A percentile compares a stretch with the other conserved stretches of the same genome.
These are phyloP conservation scores for Triops longicaudatus DNA, from an alignment of 1,140 invertebrate species.

Conservation along the genomic window DNA sequence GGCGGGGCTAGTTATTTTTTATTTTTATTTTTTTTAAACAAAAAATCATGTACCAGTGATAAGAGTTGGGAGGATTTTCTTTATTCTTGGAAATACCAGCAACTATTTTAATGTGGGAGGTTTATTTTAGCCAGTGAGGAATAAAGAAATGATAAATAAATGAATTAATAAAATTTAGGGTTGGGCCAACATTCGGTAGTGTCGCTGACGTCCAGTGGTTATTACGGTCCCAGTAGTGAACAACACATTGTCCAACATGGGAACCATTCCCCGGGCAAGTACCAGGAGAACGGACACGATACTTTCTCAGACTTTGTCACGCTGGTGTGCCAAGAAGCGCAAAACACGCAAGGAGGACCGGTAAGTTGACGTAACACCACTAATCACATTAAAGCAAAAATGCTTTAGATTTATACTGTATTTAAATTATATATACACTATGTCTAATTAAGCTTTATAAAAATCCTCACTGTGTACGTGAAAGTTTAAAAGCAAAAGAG, in stretches of 20 bases:
- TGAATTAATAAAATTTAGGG: constrained; percentile 37
- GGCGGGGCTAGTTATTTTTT: background rate
- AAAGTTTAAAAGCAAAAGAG: too few species aligned
- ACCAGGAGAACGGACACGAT: constrained; percentile 76
- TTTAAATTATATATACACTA: too few species aligned
- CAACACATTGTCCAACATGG: constrained; percentile 25
- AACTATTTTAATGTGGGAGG: background rate
- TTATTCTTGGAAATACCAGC: background rate
- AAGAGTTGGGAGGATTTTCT: background rate
- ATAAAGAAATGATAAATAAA: background rate
- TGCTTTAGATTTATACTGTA: too few species aligned
- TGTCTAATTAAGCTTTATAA: too few species aligned
- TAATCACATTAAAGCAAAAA: too few species aligned
- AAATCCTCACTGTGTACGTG: too few species aligned
- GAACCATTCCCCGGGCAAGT: constrained; percentile 55
- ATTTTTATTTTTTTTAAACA: background rate
- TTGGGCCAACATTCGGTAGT: constrained; percentile 54
- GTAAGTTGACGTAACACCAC: background rate
- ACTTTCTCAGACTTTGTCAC: constrained; percentile 92
- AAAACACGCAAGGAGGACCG: constrained; percentile 61
- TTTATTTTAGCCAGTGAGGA: background rate
- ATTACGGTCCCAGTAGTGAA: constrained; percentile 40
- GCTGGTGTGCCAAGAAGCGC: constrained; percentile 88
- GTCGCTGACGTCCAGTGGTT: constrained; percentile 54
- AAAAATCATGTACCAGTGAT: background rate